Percentiles rank a stretch among this genome's conserved stretches.
Conservation (phyloP, 2,797 vertebrate genomes). For the Tapirus indicus region DNA sequence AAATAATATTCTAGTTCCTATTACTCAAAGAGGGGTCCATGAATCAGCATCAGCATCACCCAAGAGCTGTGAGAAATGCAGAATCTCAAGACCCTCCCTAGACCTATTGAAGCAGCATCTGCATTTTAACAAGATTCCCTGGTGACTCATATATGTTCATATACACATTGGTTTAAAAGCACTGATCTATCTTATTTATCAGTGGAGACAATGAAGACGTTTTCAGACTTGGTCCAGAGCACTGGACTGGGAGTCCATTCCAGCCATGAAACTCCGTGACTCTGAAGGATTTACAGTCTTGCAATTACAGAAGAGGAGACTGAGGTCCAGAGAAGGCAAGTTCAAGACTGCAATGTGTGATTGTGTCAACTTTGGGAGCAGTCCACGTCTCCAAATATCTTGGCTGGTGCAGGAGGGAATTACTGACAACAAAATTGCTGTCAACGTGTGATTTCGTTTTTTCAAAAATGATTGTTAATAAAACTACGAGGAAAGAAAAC, state of each 20-base stretch:
- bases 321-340: not conserved
- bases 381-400: not conserved
- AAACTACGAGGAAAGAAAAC: slow-evolving; percentile 39
- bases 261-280: not conserved
- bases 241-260: not conserved
- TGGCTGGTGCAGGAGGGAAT: not conserved
- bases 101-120: not conserved
- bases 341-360: not conserved
- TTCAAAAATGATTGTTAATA: not conserved
- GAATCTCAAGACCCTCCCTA: not conserved
- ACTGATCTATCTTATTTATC: not conserved
- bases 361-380: not conserved
- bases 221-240: not conserved
- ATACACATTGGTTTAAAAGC: not conserved
- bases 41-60: not conserved
- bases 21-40: not conserved
- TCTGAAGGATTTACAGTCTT: not conserved
- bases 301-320: not conserved
- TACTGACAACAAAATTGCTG: not conserved
- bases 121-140: not conserved
- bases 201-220: not conserved
- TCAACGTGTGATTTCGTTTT: not conserved
- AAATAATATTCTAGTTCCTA: slow-evolving; percentile 21
- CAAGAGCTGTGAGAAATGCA: not conserved
- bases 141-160: not conserved